These are phyloP conservation scores for Thumatha senex DNA, from an alignment of 2,888 invertebrate genomes.

Conservation along the genomic window DNA sequence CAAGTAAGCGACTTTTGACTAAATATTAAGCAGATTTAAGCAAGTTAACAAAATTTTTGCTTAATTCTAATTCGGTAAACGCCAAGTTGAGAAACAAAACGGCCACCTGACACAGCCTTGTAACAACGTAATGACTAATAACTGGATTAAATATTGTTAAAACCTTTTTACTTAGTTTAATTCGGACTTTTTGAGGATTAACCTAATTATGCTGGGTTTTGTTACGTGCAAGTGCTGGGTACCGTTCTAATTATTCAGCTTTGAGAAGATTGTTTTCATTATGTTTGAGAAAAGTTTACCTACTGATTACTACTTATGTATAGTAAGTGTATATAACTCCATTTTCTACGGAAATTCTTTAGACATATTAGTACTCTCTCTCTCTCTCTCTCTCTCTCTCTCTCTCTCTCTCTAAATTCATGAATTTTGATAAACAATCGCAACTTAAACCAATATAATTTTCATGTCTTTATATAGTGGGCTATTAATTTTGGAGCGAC, in stretches of 20 bases:
- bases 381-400: too few relatives aligned
- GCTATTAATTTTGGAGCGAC: too few relatives aligned
- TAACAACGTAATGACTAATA: conserved; percentile 54
- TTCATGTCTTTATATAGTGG: too few relatives aligned
- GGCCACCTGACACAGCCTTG: conserved; percentile 33
- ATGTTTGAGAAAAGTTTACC: not conserved
- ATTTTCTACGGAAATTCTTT: too few relatives aligned
- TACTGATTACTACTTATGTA: too few relatives aligned
- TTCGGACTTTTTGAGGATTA: conserved; percentile 52
- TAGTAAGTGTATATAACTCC: too few relatives aligned
- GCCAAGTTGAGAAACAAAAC: conserved; percentile 43
- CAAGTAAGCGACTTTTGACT: not conserved
- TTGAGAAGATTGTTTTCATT: conserved; percentile 14
- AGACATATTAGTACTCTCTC: too few relatives aligned
- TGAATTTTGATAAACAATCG: too few relatives aligned
- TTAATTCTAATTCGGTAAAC: conserved; percentile 25
- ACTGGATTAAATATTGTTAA: conserved; percentile 53
- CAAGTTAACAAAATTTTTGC: not conserved
- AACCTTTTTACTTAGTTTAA: conserved; percentile 58
- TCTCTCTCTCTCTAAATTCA: too few relatives aligned
- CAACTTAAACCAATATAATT: too few relatives aligned
- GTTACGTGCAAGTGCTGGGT: conserved; percentile 40
- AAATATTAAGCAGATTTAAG: not conserved
- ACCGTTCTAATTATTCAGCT: conserved; percentile 35
- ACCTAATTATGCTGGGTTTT: conserved; percentile 48